These are phyloP conservation scores for Champsocephalus esox DNA, from an alignment of 2,797 vertebrate genomes.

Conservation along the genomic window DNA sequence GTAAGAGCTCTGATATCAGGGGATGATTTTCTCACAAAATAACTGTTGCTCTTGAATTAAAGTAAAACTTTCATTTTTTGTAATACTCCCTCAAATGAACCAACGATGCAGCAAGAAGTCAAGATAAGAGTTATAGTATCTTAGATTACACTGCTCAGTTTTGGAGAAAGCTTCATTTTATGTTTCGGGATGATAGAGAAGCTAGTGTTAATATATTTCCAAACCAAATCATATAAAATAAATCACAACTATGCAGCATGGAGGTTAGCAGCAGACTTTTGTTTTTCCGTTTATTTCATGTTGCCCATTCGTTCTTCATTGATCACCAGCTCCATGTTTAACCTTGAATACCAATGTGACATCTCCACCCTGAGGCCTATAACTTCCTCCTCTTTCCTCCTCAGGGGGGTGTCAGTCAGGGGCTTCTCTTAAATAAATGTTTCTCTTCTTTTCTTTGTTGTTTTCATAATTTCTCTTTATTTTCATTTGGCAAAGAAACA, in stretches of 20 bases:
- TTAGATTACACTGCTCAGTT: neutral
- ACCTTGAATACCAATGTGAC: slow-evolving; percentile 53
- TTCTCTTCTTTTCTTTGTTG: slow-evolving; percentile 13
- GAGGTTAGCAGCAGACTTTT: slow-evolving; percentile 70
- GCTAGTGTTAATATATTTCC: neutral
- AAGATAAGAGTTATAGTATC: neutral
- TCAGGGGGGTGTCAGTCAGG: slow-evolving; percentile 42
- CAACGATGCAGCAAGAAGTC: neutral
- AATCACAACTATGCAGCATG: slow-evolving; percentile 53
- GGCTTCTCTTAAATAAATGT: slow-evolving; percentile 33
- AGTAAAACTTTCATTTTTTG: neutral
- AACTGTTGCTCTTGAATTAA: neutral
- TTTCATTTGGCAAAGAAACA: slow-evolving; percentile 71
- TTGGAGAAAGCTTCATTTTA: neutral
- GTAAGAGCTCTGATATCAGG: neutral
- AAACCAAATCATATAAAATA: slow-evolving; percentile 24
- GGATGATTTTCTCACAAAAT: neutral
- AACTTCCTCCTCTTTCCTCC: slow-evolving; percentile 48
- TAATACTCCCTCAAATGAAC: neutral
- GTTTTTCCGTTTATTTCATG: slow-evolving; percentile 70
- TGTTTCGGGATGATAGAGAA: neutral
- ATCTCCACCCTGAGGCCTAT: slow-evolving; percentile 52
- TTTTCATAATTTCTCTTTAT: slow-evolving; percentile 43
- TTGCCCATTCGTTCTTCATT: slow-evolving; percentile 71
- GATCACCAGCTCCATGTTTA: slow-evolving; percentile 67